Conservation (phyloP, 2,797 vertebrate genomes). For the Crenichthys baileyi region DNA sequence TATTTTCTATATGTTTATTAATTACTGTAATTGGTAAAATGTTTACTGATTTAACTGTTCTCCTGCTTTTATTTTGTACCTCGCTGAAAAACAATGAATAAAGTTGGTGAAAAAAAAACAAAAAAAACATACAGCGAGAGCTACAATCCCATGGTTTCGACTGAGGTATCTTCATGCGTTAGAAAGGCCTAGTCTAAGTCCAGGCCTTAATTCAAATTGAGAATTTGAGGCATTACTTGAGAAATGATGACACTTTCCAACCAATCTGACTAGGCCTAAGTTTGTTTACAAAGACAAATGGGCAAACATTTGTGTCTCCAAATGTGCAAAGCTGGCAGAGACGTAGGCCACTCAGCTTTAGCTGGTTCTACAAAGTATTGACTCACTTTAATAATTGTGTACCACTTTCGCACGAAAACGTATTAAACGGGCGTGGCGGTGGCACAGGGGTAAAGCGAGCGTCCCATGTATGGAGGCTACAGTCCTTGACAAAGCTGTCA, state of each 20-base stretch:
- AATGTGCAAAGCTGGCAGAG: not conserved
- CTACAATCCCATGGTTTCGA: not conserved
- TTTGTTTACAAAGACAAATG: not conserved
- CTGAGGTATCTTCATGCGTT: not conserved
- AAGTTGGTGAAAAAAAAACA: too few species aligned
- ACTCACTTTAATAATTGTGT: not conserved
- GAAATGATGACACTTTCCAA: not conserved
- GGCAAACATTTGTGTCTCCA: not conserved
- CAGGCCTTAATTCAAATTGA: not conserved
- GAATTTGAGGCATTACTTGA: not conserved
- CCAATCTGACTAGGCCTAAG: not conserved
- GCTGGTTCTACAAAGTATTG: not conserved
- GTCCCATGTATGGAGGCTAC: too few species aligned
- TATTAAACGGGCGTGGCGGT: not conserved
- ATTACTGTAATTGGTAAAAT: too few species aligned
- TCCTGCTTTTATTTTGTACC: too few species aligned
- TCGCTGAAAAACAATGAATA: too few species aligned
- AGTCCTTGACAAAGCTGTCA: too few species aligned
- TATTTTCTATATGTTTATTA: too few species aligned
- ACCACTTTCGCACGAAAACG: not conserved
- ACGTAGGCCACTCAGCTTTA: not conserved
- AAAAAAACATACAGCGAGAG: not conserved
- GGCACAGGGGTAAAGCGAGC: too few species aligned
- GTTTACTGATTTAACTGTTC: too few species aligned
- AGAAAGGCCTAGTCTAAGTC: not conserved